Base-by-base conservation (phyloP, 2,113 vertebrate species). In the Pomatorhinus ruficollis region DNA sequence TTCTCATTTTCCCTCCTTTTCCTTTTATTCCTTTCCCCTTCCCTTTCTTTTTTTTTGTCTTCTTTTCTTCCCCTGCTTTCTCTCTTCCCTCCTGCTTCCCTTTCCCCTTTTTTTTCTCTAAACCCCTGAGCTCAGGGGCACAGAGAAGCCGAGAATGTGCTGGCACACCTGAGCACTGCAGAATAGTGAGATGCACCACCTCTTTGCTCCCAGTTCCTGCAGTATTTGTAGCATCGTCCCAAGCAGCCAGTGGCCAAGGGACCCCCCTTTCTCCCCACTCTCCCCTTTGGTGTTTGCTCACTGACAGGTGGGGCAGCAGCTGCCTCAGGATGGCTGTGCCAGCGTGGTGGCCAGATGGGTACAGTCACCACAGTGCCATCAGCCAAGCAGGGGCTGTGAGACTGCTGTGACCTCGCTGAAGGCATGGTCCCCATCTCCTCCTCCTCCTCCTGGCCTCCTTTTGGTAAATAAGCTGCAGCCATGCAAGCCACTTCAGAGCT, bases 171-270 rank as follows among this genome's bases (percentile, higher is more conserved):
- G 1, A 10, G 56, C 75, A 19, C 28, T 50, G 45, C 53, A 45
- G 69, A 35, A 16, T 10, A 3, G 16, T 31, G 47, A 59, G 28
- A 10, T 24, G 17, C 27, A 15, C 23, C 25, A 16, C n/a, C n/a
- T 35, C 80, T 65, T 49, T 61, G 22, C 59, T 72, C 83, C 40
- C 4, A 1, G 0, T 78, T 87, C 61, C 44, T 68, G 77, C 17
- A 44, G 39, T 28, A 15, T 39, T 63, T 71, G 49, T 20, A 69
- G n/a, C 35, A n/a, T 27, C 66, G 31, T 42, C 13, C 3, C 66
- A 57, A 61, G 47, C 4, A 68, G 14, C 23, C 0, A 0, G 10
- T 0, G 2, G 11, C 47, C 0, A 0, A 24, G 24, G 50, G n/a
- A 23, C 25, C 21, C 4, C 16, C 15, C 7, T 27, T 60, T 40